A percentile compares a stretch with the other conserved stretches of the same genome.
Conservation (phyloP, 1,140 invertebrate species). For the Zaprionus kolodkinae region DNA sequence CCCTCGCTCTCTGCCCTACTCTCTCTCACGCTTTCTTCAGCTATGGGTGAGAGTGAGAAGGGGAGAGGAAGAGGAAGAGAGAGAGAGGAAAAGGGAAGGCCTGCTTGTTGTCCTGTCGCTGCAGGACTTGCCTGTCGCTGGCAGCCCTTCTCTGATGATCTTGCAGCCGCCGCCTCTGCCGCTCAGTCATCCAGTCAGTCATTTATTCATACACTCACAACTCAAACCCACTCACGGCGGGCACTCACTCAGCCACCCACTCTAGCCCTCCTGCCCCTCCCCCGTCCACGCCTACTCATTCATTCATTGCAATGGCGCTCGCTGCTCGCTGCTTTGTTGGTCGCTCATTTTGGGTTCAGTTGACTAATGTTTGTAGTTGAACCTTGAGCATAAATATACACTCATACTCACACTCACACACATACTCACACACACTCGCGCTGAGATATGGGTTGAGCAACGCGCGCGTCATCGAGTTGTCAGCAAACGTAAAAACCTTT, state of each 20-base stretch:
- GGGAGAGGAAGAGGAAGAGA: no score
- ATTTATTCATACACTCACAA: constrained; percentile 40
- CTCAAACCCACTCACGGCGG: constrained; percentile 24
- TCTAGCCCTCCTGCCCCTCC: constrained; percentile 33
- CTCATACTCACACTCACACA: background rate
- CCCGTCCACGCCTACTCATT: constrained; percentile 26
- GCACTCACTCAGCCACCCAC: constrained; percentile 30
- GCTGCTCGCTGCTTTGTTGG: constrained; percentile 55
- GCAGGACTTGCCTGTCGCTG: constrained; percentile 25
- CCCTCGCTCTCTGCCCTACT: background rate
- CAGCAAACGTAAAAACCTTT: constrained; percentile 35
- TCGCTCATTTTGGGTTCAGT: constrained; percentile 74
- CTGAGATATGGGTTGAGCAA: constrained; percentile 16
- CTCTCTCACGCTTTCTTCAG: background rate
- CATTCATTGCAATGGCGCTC: constrained; percentile 66
- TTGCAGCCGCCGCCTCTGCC: constrained; percentile 24
- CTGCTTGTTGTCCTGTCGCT: constrained; percentile 3
- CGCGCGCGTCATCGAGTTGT: constrained; percentile 62
- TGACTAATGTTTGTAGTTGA: constrained; percentile 71
- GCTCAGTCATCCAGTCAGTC: constrained; percentile 39
- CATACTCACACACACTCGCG: background rate
- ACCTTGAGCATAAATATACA: constrained; percentile 44
- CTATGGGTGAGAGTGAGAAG: background rate
- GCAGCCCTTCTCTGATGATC: constrained; percentile 25
- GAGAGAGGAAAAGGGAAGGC: no score